phyloP scores from a whole-genome alignment of 2,113 vertebrate species.

The Chaetodon auriga region DNA sequence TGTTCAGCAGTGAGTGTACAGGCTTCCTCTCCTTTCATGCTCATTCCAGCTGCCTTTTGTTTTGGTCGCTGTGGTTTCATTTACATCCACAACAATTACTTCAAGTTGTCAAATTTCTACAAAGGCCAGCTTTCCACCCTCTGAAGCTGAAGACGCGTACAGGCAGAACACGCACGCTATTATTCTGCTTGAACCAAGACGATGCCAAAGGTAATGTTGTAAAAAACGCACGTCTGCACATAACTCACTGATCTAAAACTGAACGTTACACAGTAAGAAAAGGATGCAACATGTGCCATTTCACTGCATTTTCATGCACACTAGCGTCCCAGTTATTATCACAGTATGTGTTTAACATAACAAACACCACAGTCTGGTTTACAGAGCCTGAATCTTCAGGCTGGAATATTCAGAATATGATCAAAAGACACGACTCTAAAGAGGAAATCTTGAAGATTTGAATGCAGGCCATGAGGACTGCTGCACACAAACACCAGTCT shows the following conservation, averaged over 20 bases:
- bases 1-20: neutral
- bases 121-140: neutral
- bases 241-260: neutral
- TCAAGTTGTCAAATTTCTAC: conserved; percentile 6
- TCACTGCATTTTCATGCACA: neutral
- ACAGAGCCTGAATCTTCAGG: neutral
- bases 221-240: neutral
- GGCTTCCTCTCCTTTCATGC: neutral
- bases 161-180: neutral
- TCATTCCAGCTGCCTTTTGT: neutral
- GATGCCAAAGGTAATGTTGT: neutral
- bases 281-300: neutral
- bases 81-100: conserved; percentile 3
- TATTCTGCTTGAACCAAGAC: neutral
- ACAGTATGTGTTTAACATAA: too few species aligned
- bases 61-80: neutral
- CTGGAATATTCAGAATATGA: neutral
- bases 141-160: neutral
- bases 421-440: neutral
- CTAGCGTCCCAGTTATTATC: neutral
- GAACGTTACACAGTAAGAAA: neutral
- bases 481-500: neutral
- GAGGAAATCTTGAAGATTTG: too few species aligned
- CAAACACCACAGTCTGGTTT: too few species aligned
- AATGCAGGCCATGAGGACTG: too few species aligned